Conservation (phyloP, 1,140 invertebrate species). For the Calephelis virginiensis region DNA sequence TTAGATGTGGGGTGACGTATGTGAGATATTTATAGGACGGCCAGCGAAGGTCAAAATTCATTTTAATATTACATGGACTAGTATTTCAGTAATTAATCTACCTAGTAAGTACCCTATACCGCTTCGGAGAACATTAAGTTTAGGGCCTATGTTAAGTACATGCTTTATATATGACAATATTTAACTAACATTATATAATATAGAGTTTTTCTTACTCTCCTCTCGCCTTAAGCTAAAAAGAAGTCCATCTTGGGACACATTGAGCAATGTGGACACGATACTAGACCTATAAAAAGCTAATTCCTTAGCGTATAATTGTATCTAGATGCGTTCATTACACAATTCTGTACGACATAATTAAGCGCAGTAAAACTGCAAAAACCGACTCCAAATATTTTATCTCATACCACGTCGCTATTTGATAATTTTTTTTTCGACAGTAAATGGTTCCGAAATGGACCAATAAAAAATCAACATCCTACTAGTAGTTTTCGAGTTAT, state of each 20-base stretch:
- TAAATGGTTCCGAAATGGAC: no score
- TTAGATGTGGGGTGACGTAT: not conserved
- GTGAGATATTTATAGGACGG: slow-evolving; percentile 31
- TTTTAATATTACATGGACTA: slow-evolving; percentile 75
- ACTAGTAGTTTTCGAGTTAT: no score
- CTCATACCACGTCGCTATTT: no score
- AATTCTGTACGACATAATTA: slow-evolving; percentile 2
- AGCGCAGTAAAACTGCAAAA: not conserved
- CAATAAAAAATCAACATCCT: no score
- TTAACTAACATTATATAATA: slow-evolving; percentile 17
- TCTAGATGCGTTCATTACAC: slow-evolving; percentile 4
- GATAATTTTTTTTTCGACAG: no score
- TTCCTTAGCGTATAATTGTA: slow-evolving; percentile 25
- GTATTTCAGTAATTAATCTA: slow-evolving; percentile 75
- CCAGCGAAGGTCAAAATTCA: slow-evolving; percentile 62
- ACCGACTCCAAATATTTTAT: not conserved
- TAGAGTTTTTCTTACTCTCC: slow-evolving; percentile 38
- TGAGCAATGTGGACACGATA: slow-evolving; percentile 74
- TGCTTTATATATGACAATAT: slow-evolving; percentile 22
- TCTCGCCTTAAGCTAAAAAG: slow-evolving; percentile 65
- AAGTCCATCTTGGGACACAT: slow-evolving; percentile 62
- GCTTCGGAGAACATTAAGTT: slow-evolving; percentile 71
- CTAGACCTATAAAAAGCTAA: slow-evolving; percentile 52
- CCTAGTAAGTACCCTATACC: slow-evolving; percentile 77
- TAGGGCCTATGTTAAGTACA: slow-evolving; percentile 59